These are phyloP conservation scores for Drosophila acutilabella DNA, from an alignment of 2,888 invertebrate species.

Conservation along the genomic window DNA sequence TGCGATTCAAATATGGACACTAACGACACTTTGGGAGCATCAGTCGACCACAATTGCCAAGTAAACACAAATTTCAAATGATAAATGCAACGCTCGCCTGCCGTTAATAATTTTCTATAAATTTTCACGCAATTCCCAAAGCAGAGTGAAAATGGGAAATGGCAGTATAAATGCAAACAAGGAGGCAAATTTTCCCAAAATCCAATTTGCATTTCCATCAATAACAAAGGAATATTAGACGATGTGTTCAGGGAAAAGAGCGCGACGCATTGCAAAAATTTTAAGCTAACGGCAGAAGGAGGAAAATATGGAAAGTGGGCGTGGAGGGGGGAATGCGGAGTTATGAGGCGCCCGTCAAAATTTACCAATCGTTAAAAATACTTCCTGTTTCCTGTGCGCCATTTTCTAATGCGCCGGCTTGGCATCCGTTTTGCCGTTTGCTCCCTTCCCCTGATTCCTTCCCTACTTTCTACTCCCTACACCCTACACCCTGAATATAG, in stretches of 20 bases:
- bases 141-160: background rate
- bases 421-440: constrained; percentile 46
- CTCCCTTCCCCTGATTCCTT: background rate
- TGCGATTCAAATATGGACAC: background rate
- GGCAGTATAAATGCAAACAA: constrained; percentile 57
- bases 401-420: constrained; percentile 73
- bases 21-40: background rate
- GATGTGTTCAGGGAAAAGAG: constrained; percentile 43
- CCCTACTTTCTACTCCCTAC: no score
- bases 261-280: constrained; percentile 9
- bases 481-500: background rate
- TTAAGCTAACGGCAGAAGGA: background rate
- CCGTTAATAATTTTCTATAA: constrained; percentile 72
- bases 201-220: constrained; percentile 80
- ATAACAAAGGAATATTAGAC: constrained; percentile 77
- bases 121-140: constrained; percentile 49
- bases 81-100: constrained; percentile 68
- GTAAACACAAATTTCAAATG: constrained; percentile 59
- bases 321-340: background rate
- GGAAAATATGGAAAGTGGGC: background rate
- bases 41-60: constrained; percentile 41
- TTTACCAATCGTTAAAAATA: constrained; percentile 80
- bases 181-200: constrained; percentile 65
- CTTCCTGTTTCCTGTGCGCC: constrained; percentile 78
- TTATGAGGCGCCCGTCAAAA: constrained; percentile 67